Conservation (phyloP, 2,888 invertebrate species). For the Axea sp. region DNA sequence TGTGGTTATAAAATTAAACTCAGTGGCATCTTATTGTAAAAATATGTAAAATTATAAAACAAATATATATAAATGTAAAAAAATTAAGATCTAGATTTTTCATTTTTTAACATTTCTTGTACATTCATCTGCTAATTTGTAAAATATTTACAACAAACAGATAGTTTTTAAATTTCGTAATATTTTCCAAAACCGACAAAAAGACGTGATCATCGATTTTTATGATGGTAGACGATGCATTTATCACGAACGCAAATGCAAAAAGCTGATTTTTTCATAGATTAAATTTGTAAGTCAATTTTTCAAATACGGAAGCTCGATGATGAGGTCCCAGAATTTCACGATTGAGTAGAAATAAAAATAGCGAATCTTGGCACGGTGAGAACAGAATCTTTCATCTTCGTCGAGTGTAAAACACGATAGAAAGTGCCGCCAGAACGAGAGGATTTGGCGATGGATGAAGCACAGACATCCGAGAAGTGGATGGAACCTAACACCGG, state of each 20-base stretch:
- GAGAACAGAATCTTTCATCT: constrained; percentile 40
- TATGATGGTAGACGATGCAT: constrained; percentile 17
- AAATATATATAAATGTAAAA: no score
- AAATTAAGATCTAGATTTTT: no score
- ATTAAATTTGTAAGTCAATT: constrained; percentile 62
- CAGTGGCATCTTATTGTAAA: no score
- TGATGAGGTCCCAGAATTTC: constrained; percentile 47
- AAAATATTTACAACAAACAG: no score
- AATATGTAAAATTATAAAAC: no score
- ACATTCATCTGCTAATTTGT: no score
- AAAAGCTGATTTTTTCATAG: constrained; percentile 21
- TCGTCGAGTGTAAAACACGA: constrained; percentile 55
- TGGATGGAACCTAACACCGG: constrained; percentile 48
- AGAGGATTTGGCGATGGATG: constrained; percentile 42
- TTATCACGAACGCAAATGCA: constrained; percentile 30
- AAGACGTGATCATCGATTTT: constrained; percentile 7
- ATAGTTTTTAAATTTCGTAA: background rate
- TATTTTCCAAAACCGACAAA: background rate
- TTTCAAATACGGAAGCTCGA: constrained; percentile 38
- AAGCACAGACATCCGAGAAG: constrained; percentile 39
- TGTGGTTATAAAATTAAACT: no score
- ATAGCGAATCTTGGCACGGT: constrained; percentile 32
- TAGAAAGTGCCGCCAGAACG: constrained; percentile 28
- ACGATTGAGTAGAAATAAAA: constrained; percentile 53
- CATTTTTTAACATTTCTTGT: no score